These are phyloP conservation scores for Pangasius mekongensis DNA, from an alignment of 2,797 vertebrate species.

Conservation along the genomic window DNA sequence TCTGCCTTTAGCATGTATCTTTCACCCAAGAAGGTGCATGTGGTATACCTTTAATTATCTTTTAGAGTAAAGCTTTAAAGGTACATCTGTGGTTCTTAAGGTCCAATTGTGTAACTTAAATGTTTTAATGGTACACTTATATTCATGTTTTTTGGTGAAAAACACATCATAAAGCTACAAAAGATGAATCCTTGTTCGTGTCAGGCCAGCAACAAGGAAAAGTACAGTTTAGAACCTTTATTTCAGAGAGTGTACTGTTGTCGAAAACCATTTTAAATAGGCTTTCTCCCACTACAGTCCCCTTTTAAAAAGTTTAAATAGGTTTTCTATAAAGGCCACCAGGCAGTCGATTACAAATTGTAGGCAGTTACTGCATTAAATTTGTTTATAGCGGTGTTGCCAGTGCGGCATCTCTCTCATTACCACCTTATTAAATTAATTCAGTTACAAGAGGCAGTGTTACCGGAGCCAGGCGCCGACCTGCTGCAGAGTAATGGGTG, in stretches of 20 bases:
- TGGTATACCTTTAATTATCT: neutral
- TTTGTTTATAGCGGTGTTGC: conserved; percentile 54
- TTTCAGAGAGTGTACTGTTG: neutral
- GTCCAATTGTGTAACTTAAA: neutral
- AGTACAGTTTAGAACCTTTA: neutral
- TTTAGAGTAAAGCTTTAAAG: neutral
- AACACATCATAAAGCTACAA: neutral
- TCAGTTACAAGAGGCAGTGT: conserved; percentile 51
- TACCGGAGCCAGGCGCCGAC: conserved; percentile 42
- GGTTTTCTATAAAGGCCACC: conserved; percentile 42
- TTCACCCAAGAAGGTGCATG: neutral
- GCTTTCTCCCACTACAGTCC: neutral
- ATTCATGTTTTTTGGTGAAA: neutral
- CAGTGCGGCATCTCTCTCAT: conserved; percentile 51
- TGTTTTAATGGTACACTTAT: neutral
- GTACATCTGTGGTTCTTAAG: neutral
- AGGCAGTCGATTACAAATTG: conserved; percentile 44
- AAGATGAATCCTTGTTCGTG: neutral
- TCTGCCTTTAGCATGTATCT: neutral
- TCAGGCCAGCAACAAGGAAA: neutral
- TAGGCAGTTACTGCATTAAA: conserved; percentile 52
- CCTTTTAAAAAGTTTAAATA: conserved; percentile 46
- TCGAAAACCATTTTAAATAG: conserved; percentile 2
- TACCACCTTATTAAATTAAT: conserved; percentile 58
- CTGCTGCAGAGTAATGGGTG: conserved; percentile 47